Evolutionary conservation across 2,797 vertebrate species (phyloP).

Genomic region (Mastacembelus armatus): DNA sequence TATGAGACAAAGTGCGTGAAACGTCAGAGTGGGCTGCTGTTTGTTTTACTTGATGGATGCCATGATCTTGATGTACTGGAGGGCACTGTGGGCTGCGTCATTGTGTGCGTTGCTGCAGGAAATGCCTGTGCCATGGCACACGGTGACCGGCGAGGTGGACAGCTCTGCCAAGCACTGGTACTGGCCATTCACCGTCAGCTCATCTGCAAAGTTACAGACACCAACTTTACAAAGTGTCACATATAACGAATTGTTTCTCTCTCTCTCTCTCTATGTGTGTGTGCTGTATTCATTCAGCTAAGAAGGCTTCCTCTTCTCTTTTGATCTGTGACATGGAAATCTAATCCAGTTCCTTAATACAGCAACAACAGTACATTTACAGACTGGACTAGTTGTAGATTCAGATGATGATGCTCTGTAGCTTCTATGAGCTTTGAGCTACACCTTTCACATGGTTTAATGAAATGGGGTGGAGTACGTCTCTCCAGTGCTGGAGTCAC

Average conservation of each 20-base stretch:
- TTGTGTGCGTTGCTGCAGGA: conserved; percentile 87
- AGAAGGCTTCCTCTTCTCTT: background rate
- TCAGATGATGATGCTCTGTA: no score
- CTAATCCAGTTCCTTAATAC: background rate
- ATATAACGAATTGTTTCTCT: no score
- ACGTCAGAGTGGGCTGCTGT: background rate
- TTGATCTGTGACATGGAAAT: background rate
- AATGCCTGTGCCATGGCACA: conserved; percentile 88
- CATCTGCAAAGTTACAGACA: conserved; percentile 77
- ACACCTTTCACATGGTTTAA: no score
- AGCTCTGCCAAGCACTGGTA: conserved; percentile 88
- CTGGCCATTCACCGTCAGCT: conserved; percentile 89
- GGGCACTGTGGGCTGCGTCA: conserved; percentile 87
- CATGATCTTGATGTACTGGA: conserved; percentile 89
- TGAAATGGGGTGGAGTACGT: no score
- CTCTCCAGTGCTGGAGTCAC: no score
- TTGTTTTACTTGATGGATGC: conserved; percentile 72
- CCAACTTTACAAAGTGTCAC: background rate
- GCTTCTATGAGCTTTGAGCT: no score
- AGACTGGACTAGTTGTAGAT: no score
- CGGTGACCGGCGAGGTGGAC: conserved; percentile 87
- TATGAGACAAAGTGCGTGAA: conserved; percentile 2
- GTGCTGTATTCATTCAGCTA: no score
- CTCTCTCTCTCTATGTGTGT: no score
- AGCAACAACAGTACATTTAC: no score